Percentiles rank a stretch among this genome's conserved stretches.
Evolutionary conservation across 2,113 vertebrate species (phyloP).

Genomic region (Paradoxurus hermaphroditus): DNA sequence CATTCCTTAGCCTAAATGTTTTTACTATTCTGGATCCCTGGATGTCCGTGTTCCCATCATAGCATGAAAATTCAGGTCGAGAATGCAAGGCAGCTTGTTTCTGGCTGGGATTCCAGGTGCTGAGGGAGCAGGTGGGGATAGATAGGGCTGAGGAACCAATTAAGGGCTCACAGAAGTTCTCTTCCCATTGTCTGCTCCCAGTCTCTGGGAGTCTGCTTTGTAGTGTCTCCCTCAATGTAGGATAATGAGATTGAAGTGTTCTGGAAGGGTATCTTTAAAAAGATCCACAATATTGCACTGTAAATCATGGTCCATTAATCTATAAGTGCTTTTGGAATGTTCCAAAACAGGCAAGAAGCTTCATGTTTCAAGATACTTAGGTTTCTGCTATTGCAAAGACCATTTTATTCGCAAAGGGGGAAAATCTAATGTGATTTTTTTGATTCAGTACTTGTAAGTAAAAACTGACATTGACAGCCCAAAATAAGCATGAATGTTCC

Average conservation of each 20-base stretch:
- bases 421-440: not conserved
- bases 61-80: not conserved
- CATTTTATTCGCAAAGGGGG: not conserved
- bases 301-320: not conserved
- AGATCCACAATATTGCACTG: not conserved
- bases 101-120: not conserved
- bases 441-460: not conserved
- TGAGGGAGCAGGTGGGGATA: not conserved
- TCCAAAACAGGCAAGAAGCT: not conserved
- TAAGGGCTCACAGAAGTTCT: not conserved
- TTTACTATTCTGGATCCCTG: not conserved
- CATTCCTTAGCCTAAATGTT: not conserved
- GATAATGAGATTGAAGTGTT: not conserved
- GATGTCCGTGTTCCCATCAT: not conserved
- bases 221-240: not conserved
- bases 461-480: not conserved
- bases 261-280: not conserved
- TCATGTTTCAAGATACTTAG: not conserved
- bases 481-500: not conserved
- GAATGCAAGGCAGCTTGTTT: not conserved
- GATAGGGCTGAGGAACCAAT: not conserved
- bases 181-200: rapidly evolving
- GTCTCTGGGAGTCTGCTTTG: not conserved
- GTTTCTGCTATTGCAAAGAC: not conserved
- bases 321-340: not conserved